Conservation (phyloP, 2,113 vertebrate species). For the Copsychus sechellarum region DNA sequence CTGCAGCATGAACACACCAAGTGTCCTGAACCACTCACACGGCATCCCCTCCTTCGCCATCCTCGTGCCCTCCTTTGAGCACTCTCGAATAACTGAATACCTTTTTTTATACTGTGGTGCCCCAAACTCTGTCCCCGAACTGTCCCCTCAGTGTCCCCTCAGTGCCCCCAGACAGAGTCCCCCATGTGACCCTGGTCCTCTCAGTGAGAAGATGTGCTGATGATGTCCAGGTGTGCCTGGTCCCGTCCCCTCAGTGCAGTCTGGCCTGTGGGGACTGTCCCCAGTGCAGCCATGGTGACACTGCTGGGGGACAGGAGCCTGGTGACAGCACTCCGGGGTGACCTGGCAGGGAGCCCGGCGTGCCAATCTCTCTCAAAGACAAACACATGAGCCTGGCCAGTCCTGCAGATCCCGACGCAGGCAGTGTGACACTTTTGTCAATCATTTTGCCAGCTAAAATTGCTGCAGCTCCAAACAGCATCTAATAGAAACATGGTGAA, state of each 20-base stretch:
- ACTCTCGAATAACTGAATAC: not conserved
- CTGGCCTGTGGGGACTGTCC: no score
- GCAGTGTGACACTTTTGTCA: rapidly evolving
- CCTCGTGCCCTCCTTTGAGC: not conserved
- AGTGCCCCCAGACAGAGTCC: rapidly evolving
- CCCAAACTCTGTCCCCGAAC: not conserved
- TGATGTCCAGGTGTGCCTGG: not conserved
- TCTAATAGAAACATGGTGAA: rapidly evolving
- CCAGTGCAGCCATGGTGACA: rapidly evolving
- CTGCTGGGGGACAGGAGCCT: rapidly evolving
- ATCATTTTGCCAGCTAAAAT: not conserved
- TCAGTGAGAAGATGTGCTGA: rapidly evolving
- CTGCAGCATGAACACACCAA: not conserved
- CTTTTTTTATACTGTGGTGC: not conserved
- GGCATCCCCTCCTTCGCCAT: no score
- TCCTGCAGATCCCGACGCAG: not conserved
- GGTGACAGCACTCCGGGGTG: rapidly evolving
- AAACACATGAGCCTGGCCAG: rapidly evolving
- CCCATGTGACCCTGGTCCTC: rapidly evolving
- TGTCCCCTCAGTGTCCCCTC: no score
- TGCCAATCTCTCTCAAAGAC: rapidly evolving
- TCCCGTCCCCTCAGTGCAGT: rapidly evolving
- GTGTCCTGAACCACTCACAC: not conserved
- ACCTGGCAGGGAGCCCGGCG: rapidly evolving
- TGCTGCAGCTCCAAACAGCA: not conserved